A percentile compares a stretch with the other conserved stretches of the same genome.
Conservation (phyloP, 2,888 invertebrate genomes). For the Drosophila barbarae region DNA sequence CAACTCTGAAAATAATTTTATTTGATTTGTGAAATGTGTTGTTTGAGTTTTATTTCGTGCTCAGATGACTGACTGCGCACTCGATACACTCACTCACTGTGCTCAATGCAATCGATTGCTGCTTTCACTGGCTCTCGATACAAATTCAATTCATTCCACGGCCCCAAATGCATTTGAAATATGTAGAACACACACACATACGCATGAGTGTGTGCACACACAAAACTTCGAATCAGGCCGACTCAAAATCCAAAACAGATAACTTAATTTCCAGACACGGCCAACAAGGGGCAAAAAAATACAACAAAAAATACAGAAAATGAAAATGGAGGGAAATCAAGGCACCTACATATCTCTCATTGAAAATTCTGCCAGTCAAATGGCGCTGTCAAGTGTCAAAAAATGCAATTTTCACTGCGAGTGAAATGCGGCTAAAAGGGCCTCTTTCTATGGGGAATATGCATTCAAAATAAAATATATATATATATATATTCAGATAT, state of each 20-base stretch:
- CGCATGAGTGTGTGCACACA: constrained; percentile 7
- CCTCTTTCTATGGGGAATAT: constrained; percentile 21
- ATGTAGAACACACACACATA: constrained; percentile 13
- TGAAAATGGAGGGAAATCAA: constrained; percentile 14
- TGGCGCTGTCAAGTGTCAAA: constrained; percentile 56
- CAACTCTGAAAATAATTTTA: background rate
- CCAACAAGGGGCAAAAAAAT: background rate
- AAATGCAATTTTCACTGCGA: constrained; percentile 41
- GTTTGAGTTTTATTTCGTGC: constrained; percentile 19
- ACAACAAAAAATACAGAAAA: background rate
- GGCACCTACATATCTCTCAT: constrained; percentile 33
- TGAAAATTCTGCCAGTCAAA: constrained; percentile 58
- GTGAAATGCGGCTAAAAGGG: constrained; percentile 23
- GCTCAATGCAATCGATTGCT: constrained; percentile 21
- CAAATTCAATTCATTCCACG: constrained; percentile 29
- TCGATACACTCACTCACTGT: constrained; percentile 16
- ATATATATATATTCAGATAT: background rate
- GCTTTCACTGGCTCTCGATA: constrained; percentile 22
- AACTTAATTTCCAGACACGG: constrained; percentile 38
- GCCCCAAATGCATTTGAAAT: constrained; percentile 30
- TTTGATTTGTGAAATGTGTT: constrained; percentile 18
- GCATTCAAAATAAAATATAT: background rate
- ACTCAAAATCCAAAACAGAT: constrained; percentile 44
- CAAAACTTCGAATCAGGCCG: constrained; percentile 34
- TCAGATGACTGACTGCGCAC: constrained; percentile 11